Evolutionary conservation across 2,797 vertebrate genomes (phyloP), one percentile per base, ranked within the genome.

Genomic region (Ciconia nigra): DNA sequence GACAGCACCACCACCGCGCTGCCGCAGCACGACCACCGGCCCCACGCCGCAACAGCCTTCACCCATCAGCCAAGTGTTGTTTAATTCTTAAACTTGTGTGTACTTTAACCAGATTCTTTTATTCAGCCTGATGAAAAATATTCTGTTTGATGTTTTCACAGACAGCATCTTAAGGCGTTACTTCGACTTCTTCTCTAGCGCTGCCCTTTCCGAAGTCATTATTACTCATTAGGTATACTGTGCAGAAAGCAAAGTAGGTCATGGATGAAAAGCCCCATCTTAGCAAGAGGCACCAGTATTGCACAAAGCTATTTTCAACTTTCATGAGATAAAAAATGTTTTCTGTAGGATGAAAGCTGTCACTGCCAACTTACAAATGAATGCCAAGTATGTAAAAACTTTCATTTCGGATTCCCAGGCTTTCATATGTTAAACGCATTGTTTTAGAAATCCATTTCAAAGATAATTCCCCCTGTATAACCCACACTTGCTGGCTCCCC

Each of bases 181-280:
- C 84, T 95, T 94, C 65, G 5, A 35, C 73, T 92, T 87, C 93
- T 96, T 96, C 88, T 92, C 83, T 7, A n/a, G 83, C 3, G 19
- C 93, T 96, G 83, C 92, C 94, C 94, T 96, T 96, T 96, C 95
- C 89, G 41, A 97, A 98, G 95, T 96, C 83, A 73, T 97, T 96
- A 97, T 97, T 97, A 92, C 96, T 97, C 96, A 97, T 96, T 96
- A 98, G 97, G 97, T 95, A 87, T 55, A 96, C 92, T 97, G 97
- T 96, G 84, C 61, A 49, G 89, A 92, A 96, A 96, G 95, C 93
- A 97, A 98, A 98, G 97, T 98, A 98, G 98, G 98, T 96, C 98
- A 98, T 47, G 95, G 97, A 97, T 97, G 96, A 93, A 96, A 97
- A 96, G 92, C 69, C 95, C 87, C 91, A 63, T 96, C 94, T 96